Evolutionary conservation across 2,888 invertebrate species (phyloP).

Genomic region (Pollenia griseotomentosa): DNA sequence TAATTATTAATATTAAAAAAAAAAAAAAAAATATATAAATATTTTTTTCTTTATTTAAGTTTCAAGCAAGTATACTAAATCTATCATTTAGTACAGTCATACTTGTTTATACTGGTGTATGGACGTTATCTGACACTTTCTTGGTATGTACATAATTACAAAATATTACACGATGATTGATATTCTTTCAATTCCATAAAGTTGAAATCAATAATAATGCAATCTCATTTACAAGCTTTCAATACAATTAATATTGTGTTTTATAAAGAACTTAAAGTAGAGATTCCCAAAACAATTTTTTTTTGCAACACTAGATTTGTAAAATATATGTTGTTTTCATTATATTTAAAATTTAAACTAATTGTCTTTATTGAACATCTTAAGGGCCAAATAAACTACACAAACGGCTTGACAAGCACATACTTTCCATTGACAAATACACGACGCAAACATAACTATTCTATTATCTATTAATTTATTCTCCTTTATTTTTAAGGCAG

Average conservation of each 20-base stretch:
- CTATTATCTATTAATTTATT: too few species aligned
- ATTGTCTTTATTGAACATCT: too few species aligned
- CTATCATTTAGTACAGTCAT: background rate
- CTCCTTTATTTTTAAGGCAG: too few species aligned
- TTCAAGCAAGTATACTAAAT: conserved; percentile 2
- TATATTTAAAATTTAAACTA: too few species aligned
- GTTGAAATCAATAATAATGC: conserved; percentile 60
- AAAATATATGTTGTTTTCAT: too few species aligned
- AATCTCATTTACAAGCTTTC: conserved; percentile 58
- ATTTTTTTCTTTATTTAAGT: background rate
- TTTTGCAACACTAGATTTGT: background rate
- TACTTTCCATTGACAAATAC: too few species aligned
- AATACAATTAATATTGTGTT: conserved; percentile 51
- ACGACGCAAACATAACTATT: too few species aligned
- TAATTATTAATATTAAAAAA: conserved; percentile 27
- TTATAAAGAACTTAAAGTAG: conserved; percentile 20
- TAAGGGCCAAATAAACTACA: too few species aligned
- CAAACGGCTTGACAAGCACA: too few species aligned
- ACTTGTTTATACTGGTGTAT: conserved; percentile 9
- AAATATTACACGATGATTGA: conserved; percentile 65
- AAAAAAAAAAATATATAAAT: background rate
- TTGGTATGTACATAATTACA: conserved; percentile 45
- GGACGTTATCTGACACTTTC: conserved; percentile 51
- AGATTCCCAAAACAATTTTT: conserved; percentile 10
- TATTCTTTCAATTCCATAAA: conserved; percentile 57